phyloP scores from a whole-genome alignment of 2,888 invertebrate genomes.

The Caenorhabditis becei region DNA sequence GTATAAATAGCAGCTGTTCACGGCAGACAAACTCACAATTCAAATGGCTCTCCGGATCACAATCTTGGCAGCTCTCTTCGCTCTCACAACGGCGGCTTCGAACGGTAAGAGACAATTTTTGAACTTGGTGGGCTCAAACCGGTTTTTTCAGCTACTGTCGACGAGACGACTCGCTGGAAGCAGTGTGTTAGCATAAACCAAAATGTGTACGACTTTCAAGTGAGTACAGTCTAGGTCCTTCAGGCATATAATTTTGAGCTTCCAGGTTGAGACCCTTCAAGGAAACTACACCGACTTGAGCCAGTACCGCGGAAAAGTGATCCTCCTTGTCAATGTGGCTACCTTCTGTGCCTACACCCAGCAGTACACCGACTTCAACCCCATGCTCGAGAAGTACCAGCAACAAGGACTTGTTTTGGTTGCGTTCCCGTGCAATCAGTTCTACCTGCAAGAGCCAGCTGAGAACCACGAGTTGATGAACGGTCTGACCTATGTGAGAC shows the following conservation, averaged over 20 bases:
- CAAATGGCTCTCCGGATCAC: constrained; percentile 26
- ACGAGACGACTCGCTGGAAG: constrained; percentile 80
- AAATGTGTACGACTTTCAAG: constrained; percentile 79
- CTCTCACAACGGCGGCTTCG: constrained; percentile 24
- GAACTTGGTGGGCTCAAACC: constrained; percentile 24
- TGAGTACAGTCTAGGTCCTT: not conserved
- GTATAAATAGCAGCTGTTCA: constrained; percentile 25
- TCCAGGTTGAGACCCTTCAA: constrained; percentile 78
- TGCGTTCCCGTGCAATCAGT: constrained; percentile 82
- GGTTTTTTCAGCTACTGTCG: constrained; percentile 71
- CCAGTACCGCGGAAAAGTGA: constrained; percentile 79
- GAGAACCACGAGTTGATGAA: constrained; percentile 81
- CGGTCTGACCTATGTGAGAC: constrained; percentile 79
- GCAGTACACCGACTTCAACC: constrained; percentile 82
- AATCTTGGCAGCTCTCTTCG: constrained; percentile 23
- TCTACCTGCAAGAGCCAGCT: constrained; percentile 81
- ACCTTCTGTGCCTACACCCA: constrained; percentile 82
- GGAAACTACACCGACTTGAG: constrained; percentile 79
- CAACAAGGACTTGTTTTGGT: constrained; percentile 76
- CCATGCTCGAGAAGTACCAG: constrained; percentile 78
- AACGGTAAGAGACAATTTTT: constrained; percentile 21
- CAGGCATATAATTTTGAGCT: not conserved
- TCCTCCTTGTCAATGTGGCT: constrained; percentile 80
- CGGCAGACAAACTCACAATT: constrained; percentile 14
- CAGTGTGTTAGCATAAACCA: constrained; percentile 76